These are phyloP conservation scores for Liposcelis brunnea DNA, from an alignment of 2,888 invertebrate genomes.

Conservation along the genomic window DNA sequence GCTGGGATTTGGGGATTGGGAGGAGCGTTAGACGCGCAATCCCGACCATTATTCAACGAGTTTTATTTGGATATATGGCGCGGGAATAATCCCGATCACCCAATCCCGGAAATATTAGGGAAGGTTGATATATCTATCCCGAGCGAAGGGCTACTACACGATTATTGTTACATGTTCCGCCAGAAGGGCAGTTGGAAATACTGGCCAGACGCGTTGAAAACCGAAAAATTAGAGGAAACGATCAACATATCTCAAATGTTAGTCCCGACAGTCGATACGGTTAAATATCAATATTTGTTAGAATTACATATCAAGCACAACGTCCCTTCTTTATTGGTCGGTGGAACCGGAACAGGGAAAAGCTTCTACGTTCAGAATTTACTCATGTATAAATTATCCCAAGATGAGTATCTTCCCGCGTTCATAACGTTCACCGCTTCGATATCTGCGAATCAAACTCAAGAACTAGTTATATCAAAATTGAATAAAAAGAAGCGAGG, in stretches of 20 bases:
- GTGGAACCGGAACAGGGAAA: slow-evolving; percentile 77
- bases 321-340: slow-evolving; percentile 52
- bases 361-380: slow-evolving; percentile 60
- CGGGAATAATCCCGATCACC: slow-evolving; percentile 29
- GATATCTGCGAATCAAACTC: slow-evolving; percentile 64
- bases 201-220: slow-evolving; percentile 59
- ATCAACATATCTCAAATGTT: slow-evolving; percentile 40
- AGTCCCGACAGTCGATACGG: slow-evolving; percentile 74
- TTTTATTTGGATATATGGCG: slow-evolving; percentile 37
- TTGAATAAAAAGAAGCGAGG: slow-evolving; percentile 51
- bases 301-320: slow-evolving; percentile 54
- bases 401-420: slow-evolving; percentile 52
- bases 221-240: slow-evolving; percentile 34
- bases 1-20: slow-evolving; percentile 72
- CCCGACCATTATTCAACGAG: slow-evolving; percentile 46
- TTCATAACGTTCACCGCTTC: slow-evolving; percentile 72
- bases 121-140: slow-evolving; percentile 62
- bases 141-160: slow-evolving; percentile 56
- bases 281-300: slow-evolving; percentile 58
- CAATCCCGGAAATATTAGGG: slow-evolving; percentile 37
- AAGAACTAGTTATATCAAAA: slow-evolving; percentile 57
- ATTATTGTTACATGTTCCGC: slow-evolving; percentile 65
- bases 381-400: slow-evolving; percentile 47
- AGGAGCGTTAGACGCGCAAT: slow-evolving; percentile 55
- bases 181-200: slow-evolving; percentile 75